Percentiles rank a stretch among this genome's conserved stretches.
phyloP scores from a whole-genome alignment of 2,113 vertebrate genomes.

The Corythoichthys intestinalis region DNA sequence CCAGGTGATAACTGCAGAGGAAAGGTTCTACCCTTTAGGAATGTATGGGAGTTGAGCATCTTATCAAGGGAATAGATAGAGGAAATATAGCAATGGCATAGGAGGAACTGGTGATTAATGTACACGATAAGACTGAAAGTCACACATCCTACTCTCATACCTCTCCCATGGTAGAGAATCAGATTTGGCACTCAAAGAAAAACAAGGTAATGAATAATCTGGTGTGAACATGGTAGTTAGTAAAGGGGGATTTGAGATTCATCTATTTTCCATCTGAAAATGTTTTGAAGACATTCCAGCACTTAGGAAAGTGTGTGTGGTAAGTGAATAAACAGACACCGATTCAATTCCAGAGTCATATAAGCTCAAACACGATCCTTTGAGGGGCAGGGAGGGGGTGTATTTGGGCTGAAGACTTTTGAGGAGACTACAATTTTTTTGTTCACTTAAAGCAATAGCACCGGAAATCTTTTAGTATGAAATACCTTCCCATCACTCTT shows the following conservation, averaged over 20 bases:
- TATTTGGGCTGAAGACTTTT: neutral
- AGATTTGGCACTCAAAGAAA: slow-evolving; percentile 22
- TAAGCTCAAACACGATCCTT: slow-evolving; percentile 26
- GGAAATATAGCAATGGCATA: slow-evolving; percentile 3
- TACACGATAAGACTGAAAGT: neutral
- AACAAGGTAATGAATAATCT: slow-evolving; percentile 26
- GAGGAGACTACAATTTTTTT: slow-evolving; percentile 1
- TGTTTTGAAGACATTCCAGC: slow-evolving; percentile 14
- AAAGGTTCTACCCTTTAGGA: slow-evolving; percentile 8
- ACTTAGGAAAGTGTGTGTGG: slow-evolving; percentile 29
- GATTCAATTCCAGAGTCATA: slow-evolving; percentile 20
- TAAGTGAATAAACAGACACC: slow-evolving; percentile 37
- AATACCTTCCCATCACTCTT: too few relatives aligned
- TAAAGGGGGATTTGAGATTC: too few relatives aligned
- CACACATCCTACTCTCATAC: slow-evolving; percentile 10
- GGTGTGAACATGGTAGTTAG: slow-evolving; percentile 18
- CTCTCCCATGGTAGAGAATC: slow-evolving; percentile 14
- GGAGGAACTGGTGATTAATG: slow-evolving; percentile 33
- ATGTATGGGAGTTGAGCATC: slow-evolving; percentile 17
- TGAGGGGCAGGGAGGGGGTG: slow-evolving; percentile 10
- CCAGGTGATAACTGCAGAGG: slow-evolving; percentile 18
- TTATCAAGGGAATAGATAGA: slow-evolving; percentile 8
- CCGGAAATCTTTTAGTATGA: too few relatives aligned
- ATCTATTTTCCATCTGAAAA: slow-evolving; percentile 31
- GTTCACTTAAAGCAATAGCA: neutral